These are phyloP conservation scores for Nothura maculosa DNA, from an alignment of 2,797 vertebrate genomes.

Conservation along the genomic window DNA sequence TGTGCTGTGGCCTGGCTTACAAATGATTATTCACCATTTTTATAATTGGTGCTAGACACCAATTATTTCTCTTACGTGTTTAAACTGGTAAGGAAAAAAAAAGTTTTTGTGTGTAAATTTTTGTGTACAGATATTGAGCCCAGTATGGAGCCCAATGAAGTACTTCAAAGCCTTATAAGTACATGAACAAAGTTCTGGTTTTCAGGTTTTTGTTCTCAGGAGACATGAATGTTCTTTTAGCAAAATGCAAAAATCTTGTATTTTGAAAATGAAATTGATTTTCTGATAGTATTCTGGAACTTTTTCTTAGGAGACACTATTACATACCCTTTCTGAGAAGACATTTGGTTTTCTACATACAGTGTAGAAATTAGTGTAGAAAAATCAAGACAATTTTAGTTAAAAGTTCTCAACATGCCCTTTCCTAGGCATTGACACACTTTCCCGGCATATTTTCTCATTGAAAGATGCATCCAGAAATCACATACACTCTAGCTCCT, in stretches of 20 bases:
- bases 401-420: neutral
- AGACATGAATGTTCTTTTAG: neutral
- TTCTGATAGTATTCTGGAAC: neutral
- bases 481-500: neutral
- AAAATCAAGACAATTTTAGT: neutral
- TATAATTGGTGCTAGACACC: neutral
- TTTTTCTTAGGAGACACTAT: neutral
- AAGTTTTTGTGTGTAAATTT: neutral
- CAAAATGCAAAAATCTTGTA: neutral
- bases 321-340: neutral
- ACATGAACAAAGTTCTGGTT: neutral
- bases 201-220: neutral
- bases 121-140: neutral
- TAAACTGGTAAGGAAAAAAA: neutral
- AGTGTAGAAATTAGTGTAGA: neutral
- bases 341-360: neutral
- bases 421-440: neutral
- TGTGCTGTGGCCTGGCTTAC: neutral
- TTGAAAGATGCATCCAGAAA: neutral
- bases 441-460: neutral
- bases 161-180: neutral
- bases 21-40: neutral
- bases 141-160: neutral
- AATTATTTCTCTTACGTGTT: neutral
- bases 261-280: neutral